Base-by-base conservation (phyloP, 2,888 invertebrate genomes). In the Plebejus argus region DNA sequence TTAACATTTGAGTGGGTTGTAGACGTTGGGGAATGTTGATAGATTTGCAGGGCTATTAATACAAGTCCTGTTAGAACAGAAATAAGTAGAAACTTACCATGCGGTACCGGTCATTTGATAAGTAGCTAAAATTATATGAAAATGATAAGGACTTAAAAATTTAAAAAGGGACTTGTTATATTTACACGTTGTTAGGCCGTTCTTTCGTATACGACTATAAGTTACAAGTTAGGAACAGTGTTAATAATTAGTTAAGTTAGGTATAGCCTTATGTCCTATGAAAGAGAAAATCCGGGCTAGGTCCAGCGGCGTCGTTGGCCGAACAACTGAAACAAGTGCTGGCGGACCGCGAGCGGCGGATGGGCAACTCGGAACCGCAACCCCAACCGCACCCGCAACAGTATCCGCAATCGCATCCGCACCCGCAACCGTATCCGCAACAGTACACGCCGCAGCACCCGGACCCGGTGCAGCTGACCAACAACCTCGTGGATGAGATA, bases 301-400 rank as follows among this genome's bases (percentile, higher is more conserved):
- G 96, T 85, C 97, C 97, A 79, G 96, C 97, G 76, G 95, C 97
- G 81, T 97, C 97, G 78, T 95, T 98, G 82, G 97, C 97, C 28
- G 98, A 98, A 91, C 98, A 98, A 89, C 94, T 98, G 84, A 97
- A 97, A 94, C 97, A 97, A 89, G 97, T 98, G 84, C 91, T 98
- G 85, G 97, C 98, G 79, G 98, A 98, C 91, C 95, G 98, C 83
- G 97, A 98, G 92, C 95, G 97, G 88, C 95, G 97, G 79, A 94
- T 96, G 79, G 95, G 94, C 72, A 93, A 94, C 76, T 86, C 89
- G 76, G 70, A 76, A 74, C 70, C 76, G 87, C 87, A 23, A 39
- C 74, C 76, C 61, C 80, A 74, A 78, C 70, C 77, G 58, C 72
- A 71, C 33, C 61, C 76, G 28, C 79, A 77, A 76, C 76, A 71